Conservation (phyloP, 2,888 invertebrate genomes). For the Marronus borbonicus region DNA sequence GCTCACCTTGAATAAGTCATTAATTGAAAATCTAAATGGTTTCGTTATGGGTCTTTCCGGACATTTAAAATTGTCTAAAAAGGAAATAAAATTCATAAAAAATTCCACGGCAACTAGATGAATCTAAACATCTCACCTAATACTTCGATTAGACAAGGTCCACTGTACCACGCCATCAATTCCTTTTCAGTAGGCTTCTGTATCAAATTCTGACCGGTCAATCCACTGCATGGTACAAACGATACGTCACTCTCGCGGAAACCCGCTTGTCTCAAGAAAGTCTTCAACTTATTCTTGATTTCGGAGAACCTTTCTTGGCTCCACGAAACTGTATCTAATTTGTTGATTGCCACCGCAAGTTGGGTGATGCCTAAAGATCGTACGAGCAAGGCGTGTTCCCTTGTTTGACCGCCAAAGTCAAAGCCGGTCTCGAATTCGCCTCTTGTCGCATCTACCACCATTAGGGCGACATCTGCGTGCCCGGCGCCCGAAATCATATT, state of each 20-base stretch:
- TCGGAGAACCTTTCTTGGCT: constrained; percentile 91
- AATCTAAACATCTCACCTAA: constrained; percentile 75
- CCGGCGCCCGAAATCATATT: constrained; percentile 99
- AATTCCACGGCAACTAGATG: constrained; percentile 17
- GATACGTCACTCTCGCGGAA: constrained; percentile 89
- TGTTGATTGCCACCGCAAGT: constrained; percentile 95
- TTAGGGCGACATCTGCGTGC: constrained; percentile 96
- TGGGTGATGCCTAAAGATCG: constrained; percentile 92
- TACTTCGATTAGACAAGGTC: constrained; percentile 87
- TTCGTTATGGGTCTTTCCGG: constrained; percentile 90
- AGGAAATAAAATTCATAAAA: constrained; percentile 54
- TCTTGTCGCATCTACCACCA: constrained; percentile 95
- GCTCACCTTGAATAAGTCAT: constrained; percentile 93
- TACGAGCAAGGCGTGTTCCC: constrained; percentile 96
- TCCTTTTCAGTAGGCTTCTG: constrained; percentile 78
- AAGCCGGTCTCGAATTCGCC: constrained; percentile 99
- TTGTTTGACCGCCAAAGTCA: constrained; percentile 97
- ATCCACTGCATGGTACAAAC: constrained; percentile 95
- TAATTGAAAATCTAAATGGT: constrained; percentile 92
- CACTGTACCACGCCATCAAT: constrained; percentile 84
- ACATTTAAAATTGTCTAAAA: constrained; percentile 83
- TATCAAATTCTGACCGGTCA: constrained; percentile 95
- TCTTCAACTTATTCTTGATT: constrained; percentile 85
- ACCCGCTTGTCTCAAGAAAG: constrained; percentile 92
- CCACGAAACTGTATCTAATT: constrained; percentile 97